Evolutionary conservation across 2,888 invertebrate species (phyloP).

Genomic region (Chironomus tentans): DNA sequence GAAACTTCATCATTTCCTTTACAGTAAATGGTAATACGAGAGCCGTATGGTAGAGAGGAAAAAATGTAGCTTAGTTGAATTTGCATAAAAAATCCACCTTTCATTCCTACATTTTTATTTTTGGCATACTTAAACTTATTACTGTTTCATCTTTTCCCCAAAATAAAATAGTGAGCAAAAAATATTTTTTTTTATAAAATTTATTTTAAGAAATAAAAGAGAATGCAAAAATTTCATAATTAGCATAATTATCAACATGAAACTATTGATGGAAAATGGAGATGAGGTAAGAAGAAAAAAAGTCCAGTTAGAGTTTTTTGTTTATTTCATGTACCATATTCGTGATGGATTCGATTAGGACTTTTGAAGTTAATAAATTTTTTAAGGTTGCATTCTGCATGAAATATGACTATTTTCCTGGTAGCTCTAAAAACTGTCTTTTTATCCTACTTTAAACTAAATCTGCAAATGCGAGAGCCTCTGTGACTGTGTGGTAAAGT

Average conservation of each 20-base stretch:
- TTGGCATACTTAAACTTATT: background rate
- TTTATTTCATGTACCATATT: background rate
- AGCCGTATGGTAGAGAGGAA: background rate
- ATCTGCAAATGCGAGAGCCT: no score
- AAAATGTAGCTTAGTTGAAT: background rate
- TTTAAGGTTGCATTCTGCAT: no score
- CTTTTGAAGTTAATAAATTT: no score
- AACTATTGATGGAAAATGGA: background rate
- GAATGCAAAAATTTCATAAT: background rate
- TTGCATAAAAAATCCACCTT: background rate
- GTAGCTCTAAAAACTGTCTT: no score
- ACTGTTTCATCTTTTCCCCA: background rate
- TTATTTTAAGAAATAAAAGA: background rate
- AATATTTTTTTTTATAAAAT: no score
- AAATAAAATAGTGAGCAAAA: background rate
- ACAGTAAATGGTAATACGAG: background rate
- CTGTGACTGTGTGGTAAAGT: no score
- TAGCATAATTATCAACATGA: background rate
- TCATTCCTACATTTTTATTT: background rate
- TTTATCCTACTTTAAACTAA: no score
- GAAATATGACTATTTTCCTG: no score
- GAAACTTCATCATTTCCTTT: background rate
- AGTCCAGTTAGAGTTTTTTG: background rate
- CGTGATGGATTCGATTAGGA: background rate
- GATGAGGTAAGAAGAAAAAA: background rate